Evolutionary conservation across 2,797 vertebrate species (phyloP).

Genomic region (Pseudochirops cupreus): DNA sequence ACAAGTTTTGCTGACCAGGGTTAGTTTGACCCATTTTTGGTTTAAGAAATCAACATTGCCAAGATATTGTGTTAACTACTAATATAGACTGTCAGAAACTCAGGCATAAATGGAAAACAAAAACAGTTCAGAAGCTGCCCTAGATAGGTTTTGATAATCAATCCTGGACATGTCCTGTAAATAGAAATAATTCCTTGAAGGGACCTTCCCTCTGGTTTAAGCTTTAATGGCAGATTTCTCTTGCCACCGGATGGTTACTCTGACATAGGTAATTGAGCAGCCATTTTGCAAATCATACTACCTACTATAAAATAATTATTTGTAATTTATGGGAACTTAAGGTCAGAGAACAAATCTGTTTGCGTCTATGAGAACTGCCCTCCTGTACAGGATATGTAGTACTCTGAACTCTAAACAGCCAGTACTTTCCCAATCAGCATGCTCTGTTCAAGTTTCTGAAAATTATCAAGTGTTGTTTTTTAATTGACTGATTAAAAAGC

Average conservation of each 20-base stretch:
- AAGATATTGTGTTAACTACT: not conserved
- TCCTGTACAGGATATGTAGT: not conserved
- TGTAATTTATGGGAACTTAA: not conserved
- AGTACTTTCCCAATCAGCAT: not conserved
- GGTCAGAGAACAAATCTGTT: not conserved
- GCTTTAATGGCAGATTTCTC: not conserved
- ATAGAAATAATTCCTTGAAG: not conserved
- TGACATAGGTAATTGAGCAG: constrained; percentile 13
- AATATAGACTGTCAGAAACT: not conserved
- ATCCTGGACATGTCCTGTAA: not conserved
- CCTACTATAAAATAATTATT: not conserved
- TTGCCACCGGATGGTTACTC: constrained; percentile 1
- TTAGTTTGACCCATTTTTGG: constrained; percentile 10
- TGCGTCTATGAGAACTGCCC: not conserved
- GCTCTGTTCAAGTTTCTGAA: not conserved
- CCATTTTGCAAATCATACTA: constrained; percentile 43
- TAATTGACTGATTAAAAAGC: not conserved
- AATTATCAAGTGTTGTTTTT: not conserved
- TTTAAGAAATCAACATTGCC: not conserved
- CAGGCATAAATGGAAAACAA: not conserved
- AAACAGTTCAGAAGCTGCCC: constrained; percentile 8
- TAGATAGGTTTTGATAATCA: not conserved
- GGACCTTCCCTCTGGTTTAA: constrained; percentile 11
- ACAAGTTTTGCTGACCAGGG: not conserved
- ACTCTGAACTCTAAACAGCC: not conserved